Percentiles rank a stretch among this genome's conserved stretches.
These are phyloP conservation scores for Geotrupes spiniger DNA, from an alignment of 2,888 invertebrate species.

Conservation along the genomic window DNA sequence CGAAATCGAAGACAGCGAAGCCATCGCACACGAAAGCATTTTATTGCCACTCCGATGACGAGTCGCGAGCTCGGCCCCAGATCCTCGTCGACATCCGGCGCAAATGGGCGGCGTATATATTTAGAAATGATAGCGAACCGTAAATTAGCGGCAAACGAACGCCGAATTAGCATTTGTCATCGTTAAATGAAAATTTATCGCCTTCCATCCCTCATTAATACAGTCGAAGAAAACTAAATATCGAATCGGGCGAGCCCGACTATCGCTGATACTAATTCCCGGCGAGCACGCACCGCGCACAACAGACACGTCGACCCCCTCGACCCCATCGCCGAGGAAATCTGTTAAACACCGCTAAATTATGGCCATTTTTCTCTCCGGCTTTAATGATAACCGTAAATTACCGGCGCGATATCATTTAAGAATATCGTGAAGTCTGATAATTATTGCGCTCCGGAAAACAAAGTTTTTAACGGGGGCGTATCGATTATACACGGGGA, in stretches of 20 bases:
- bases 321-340: slow-evolving; percentile 18
- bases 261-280: not conserved
- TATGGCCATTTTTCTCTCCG: slow-evolving; percentile 17
- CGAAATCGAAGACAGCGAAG: too few relatives aligned
- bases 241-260: not conserved
- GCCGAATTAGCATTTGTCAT: too few relatives aligned
- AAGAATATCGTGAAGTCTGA: slow-evolving; percentile 18
- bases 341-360: slow-evolving; percentile 19
- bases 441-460: slow-evolving; percentile 16
- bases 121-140: too few relatives aligned
- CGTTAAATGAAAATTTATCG: too few relatives aligned
- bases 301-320: slow-evolving; percentile 10
- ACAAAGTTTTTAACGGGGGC: slow-evolving; percentile 3
- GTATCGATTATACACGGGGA: slow-evolving; percentile 2
- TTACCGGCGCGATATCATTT: slow-evolving; percentile 6
- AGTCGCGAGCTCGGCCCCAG: too few relatives aligned
- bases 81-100: too few relatives aligned
- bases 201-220: not conserved
- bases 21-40: too few relatives aligned
- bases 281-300: not conserved
- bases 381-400: slow-evolving; percentile 20
- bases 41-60: too few relatives aligned
- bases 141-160: too few relatives aligned
- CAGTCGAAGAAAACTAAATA: not conserved
- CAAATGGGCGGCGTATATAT: too few relatives aligned